phyloP scores from a whole-genome alignment of 30 jellyfish, hydroid and myxozoan species.

The Cassiopea andromeda region DNA sequence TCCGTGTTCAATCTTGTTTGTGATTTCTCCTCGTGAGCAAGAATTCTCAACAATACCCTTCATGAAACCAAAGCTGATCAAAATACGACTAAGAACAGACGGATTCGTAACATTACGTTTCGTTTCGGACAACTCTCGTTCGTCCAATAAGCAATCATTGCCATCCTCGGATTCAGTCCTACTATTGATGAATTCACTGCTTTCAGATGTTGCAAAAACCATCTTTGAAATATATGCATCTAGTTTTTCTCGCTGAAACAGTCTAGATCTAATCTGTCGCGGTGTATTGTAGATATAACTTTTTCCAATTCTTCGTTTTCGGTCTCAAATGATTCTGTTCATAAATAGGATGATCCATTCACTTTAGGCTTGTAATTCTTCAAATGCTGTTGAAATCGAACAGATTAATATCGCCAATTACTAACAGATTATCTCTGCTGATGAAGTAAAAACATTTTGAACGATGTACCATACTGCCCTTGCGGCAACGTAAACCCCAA shows the following conservation, averaged over 20 bases:
- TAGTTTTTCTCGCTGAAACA: not conserved
- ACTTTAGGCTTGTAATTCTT: too few species aligned
- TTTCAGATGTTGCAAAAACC: not conserved
- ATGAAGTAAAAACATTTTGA: too few species aligned
- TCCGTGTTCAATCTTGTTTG: not conserved
- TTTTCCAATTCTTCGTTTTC: too few species aligned
- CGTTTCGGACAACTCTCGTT: not conserved
- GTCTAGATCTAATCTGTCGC: too few species aligned
- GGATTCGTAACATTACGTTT: not conserved
- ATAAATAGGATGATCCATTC: too few species aligned
- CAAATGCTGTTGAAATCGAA: too few species aligned
- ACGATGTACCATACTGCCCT: too few species aligned
- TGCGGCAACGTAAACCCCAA: too few species aligned
- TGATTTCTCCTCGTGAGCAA: not conserved
- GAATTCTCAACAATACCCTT: not conserved
- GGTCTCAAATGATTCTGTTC: too few species aligned
- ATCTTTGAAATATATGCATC: not conserved
- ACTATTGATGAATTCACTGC: not conserved
- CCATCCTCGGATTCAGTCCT: not conserved
- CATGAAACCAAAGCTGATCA: slow-evolving; percentile 34
- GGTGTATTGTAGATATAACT: too few species aligned
- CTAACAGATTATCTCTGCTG: too few species aligned
- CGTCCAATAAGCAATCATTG: not conserved
- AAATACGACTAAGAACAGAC: slow-evolving; percentile 31
- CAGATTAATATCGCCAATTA: too few species aligned